Conservation (phyloP, 2,797 vertebrate species). For the Fratercula arctica region DNA sequence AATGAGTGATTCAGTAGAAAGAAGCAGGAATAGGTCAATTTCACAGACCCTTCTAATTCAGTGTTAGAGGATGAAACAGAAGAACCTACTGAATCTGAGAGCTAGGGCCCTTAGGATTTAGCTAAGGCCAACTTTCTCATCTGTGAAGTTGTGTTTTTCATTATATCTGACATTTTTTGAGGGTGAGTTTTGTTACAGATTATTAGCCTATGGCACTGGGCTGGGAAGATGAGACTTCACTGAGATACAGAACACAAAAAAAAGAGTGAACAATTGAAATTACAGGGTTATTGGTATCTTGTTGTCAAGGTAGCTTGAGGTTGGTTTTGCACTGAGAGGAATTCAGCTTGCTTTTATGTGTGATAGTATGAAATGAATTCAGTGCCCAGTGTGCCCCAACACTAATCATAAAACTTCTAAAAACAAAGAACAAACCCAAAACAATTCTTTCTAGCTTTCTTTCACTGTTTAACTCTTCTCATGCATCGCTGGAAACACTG, state of each 20-base stretch:
- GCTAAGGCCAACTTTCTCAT: constrained; percentile 54
- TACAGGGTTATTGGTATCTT: constrained; percentile 71
- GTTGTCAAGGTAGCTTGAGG: constrained; percentile 73
- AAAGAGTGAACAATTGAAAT: constrained; percentile 71
- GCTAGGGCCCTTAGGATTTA: constrained; percentile 61
- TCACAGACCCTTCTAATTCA: constrained; percentile 54
- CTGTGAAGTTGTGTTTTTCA: constrained; percentile 62
- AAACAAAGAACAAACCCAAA: constrained; percentile 30
- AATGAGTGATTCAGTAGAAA: constrained; percentile 35
- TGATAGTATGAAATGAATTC: constrained; percentile 70
- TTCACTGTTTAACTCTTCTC: constrained; percentile 16
- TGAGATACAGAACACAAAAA: constrained; percentile 63
- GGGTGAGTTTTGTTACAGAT: constrained; percentile 69
- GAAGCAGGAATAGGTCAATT: constrained; percentile 24
- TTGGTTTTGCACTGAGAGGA: constrained; percentile 69
- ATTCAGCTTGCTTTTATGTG: constrained; percentile 72
- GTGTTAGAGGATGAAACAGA: constrained; percentile 47
- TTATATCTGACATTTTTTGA: constrained; percentile 74
- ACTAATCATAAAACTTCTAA: constrained; percentile 55
- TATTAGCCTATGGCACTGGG: constrained; percentile 74
- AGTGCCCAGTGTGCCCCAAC: constrained; percentile 33
- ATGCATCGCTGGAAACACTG: not conserved
- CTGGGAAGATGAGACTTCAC: constrained; percentile 65
- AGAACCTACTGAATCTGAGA: constrained; percentile 33
- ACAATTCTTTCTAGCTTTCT: not conserved